Conservation (phyloP, 1,140 invertebrate genomes). For the Sarcophaga peregrina region DNA sequence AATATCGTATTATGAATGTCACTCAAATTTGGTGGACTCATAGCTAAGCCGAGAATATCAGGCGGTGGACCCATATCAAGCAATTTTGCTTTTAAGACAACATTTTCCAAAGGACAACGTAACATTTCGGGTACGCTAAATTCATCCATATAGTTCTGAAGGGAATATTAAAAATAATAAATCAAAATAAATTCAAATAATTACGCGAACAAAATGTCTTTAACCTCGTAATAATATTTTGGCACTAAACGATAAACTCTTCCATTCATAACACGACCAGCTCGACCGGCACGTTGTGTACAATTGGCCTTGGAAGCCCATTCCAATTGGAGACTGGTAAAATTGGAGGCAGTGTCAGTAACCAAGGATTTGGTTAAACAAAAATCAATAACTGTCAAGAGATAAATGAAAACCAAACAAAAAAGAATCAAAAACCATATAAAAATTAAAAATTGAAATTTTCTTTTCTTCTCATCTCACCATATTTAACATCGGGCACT, state of each 20-base stretch:
- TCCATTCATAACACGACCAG: constrained; percentile 87
- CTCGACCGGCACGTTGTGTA: constrained; percentile 88
- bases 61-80: constrained; percentile 87
- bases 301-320: constrained; percentile 94
- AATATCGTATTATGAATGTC: constrained; percentile 86
- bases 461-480: constrained; percentile 61
- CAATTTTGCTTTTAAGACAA: constrained; percentile 86
- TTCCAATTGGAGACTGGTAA: constrained; percentile 78
- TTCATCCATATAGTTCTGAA: constrained; percentile 67
- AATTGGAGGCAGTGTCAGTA: constrained; percentile 81
- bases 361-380: constrained; percentile 89
- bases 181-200: constrained; percentile 1
- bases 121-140: constrained; percentile 81
- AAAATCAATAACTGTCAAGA: constrained; percentile 89
- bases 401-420: constrained; percentile 23
- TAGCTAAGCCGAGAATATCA: constrained; percentile 82
- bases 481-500: constrained; percentile 91
- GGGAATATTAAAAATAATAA: constrained; percentile 8
- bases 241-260: constrained; percentile 88
- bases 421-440: background rate
- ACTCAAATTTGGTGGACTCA: constrained; percentile 87
- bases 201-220: background rate
- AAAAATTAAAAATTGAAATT: background rate
- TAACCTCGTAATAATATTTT: constrained; percentile 75
- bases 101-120: constrained; percentile 82